These are phyloP conservation scores for Esperia sulphurella DNA, from an alignment of 2,888 invertebrate species.

Conservation along the genomic window DNA sequence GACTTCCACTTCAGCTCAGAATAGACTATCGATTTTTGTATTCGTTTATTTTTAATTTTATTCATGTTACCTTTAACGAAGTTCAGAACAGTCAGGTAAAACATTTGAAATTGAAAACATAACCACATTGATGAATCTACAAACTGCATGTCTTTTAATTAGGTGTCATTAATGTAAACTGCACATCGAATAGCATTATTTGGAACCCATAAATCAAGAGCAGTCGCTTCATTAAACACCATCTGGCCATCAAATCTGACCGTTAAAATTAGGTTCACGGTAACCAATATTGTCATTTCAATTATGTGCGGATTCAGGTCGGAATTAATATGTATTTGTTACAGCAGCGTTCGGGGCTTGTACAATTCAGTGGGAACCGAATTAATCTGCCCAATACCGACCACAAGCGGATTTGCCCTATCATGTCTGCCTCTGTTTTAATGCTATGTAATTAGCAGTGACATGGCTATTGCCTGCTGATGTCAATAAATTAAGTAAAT, in stretches of 20 bases:
- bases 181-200: neutral
- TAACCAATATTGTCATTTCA: slow-evolving; percentile 39
- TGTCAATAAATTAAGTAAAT: neutral
- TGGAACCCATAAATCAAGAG: slow-evolving; percentile 36
- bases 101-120: too few relatives aligned
- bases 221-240: slow-evolving; percentile 36
- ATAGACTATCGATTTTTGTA: too few relatives aligned
- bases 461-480: neutral
- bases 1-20: too few relatives aligned
- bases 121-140: too few relatives aligned
- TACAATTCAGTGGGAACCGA: slow-evolving; percentile 23
- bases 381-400: slow-evolving; percentile 30
- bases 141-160: neutral
- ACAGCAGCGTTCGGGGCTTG: slow-evolving; percentile 16
- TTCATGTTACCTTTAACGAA: too few relatives aligned
- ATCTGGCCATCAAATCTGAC: slow-evolving; percentile 37
- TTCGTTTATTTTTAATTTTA: too few relatives aligned
- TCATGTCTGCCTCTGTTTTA: slow-evolving; percentile 27
- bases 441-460: slow-evolving; percentile 19
- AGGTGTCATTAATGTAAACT: neutral
- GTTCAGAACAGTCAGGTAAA: too few relatives aligned
- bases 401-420: slow-evolving; percentile 39
- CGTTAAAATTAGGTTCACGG: slow-evolving; percentile 39
- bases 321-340: slow-evolving; percentile 39
- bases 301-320: slow-evolving; percentile 31